Base-by-base conservation (phyloP, 2,888 invertebrate genomes). In the Phengaris arion region DNA sequence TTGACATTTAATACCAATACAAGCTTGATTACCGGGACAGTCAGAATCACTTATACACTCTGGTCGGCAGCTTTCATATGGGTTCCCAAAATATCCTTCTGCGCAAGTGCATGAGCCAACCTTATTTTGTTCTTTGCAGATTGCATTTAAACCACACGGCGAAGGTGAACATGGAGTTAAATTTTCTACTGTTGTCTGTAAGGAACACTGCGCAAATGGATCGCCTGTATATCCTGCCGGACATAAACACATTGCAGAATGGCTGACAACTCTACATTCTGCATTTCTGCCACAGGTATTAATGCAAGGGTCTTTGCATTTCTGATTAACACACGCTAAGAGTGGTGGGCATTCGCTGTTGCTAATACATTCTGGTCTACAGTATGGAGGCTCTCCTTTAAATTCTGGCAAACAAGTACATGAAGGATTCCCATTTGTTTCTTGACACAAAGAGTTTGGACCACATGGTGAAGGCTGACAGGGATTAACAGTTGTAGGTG, bases 391-490 rank as follows among this genome's bases (percentile, higher is more conserved):
- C 76, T 95, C 92, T 74, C 97, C 97, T 77, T 94, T 94, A 81
- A 95, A 96, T 82, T 95, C 95, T 64, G 95, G 94, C 77, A 96
- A 88, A 83, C 97, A 97, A 46, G 95, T 95, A 83, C 97, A 97
- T 0, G 96, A 96, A 1, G 97, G 96, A 55, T 94, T 94, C 77
- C 95, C 95, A 78, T 96, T 95, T 15, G 95, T 87, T 78, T 95
- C 94, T 84, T 95, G 94, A 82, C 97, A 97, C 84, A 96, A 94
- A 2, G 97, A 94, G 84, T 96, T 96, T 0, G 96, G 95, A 15
- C 97, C 97, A 85, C 97, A 97, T 0, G 97, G 97, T 74, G 96
- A 96, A 70, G 97, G 97, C 80, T 94, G 94, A 83, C 97, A 97
- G 6, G 96, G 96, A 82, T 96, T 95, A 74, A 94, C 86, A 74